Base-by-base conservation (phyloP, 2,113 vertebrate species). In the Physeter macrocephalus region DNA sequence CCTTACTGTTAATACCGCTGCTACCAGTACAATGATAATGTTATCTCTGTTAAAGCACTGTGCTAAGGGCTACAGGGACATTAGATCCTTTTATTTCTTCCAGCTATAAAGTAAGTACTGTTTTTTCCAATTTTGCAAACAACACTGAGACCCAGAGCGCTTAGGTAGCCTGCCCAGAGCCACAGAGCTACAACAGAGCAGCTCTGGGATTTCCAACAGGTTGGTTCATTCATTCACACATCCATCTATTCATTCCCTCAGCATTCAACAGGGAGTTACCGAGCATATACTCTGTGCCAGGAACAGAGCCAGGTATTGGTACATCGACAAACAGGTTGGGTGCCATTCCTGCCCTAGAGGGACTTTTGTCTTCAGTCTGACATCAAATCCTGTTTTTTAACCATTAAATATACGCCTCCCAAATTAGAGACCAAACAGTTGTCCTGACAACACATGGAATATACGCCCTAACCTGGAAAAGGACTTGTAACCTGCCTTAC, bases 101-200 rank as follows among this genome's bases (percentile, higher is more conserved):
- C 23, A 80, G 64, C n/a, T 29, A 1, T 36, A 88, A 61, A 78
- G 61, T 46, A 82, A 80, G 36, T 82, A 74, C 66, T 64, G 10
- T 36, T 84, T 93, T 57, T 93, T 89, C 78, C 59, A 88, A 27
- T 39, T 86, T 91, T 86, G 5, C 34, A 94, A 97, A 91, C 69
- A 93, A 97, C 81, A 80, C 46, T 62, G 43, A 96, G 31, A 74
- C 31, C 11, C 20, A 29, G 31, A 78, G 20, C 59, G 27, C 8
- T 61, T 43, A 20, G 36, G 43, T 92, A 83, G 85, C 5, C 31
- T 86, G 6, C n/a, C 66, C 81, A 72, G 72, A 31, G 29, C 21
- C 46, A 67, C 21, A 39, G 80, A 95, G 43, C 52, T 86, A 85
- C 77, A 92, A 62, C 72, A 89, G 18, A 88, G 62, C 49, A 74